Conservation (phyloP, 2,797 vertebrate genomes). For the Salarias fasciatus region DNA sequence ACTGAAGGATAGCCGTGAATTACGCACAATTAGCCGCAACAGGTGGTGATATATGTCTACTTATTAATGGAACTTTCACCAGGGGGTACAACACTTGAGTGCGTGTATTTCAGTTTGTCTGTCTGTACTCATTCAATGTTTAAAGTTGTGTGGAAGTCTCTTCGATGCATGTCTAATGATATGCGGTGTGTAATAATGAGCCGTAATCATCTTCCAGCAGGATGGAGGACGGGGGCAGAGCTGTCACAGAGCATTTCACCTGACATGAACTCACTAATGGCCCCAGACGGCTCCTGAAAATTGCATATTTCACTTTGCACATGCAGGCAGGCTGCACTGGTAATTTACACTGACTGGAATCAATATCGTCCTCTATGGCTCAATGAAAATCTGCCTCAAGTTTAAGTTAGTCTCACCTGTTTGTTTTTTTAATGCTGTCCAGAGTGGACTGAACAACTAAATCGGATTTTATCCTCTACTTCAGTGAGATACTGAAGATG, state of each 20-base stretch:
- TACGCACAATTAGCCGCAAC: conserved; percentile 36
- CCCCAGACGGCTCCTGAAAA: conserved; percentile 36
- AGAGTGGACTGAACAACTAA: conserved; percentile 17
- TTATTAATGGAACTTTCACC: conserved; percentile 10
- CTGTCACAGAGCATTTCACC: conserved; percentile 43
- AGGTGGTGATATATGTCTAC: conserved; percentile 8
- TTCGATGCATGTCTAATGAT: conserved; percentile 41
- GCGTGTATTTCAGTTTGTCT: not conserved
- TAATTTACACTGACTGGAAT: conserved; percentile 49
- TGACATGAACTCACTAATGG: conserved; percentile 37
- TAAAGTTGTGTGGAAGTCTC: conserved; percentile 19
- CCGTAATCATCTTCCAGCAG: conserved; percentile 52
- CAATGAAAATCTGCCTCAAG: conserved; percentile 43
- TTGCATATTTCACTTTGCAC: conserved; percentile 39
- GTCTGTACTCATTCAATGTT: conserved; percentile 12
- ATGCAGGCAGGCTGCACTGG: conserved; percentile 13
- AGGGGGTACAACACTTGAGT: not conserved
- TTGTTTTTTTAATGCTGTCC: conserved; percentile 35
- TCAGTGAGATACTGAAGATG: no score
- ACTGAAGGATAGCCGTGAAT: conserved; percentile 29
- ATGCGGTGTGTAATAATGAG: conserved; percentile 43
- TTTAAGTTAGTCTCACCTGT: conserved; percentile 43
- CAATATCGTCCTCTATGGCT: conserved; percentile 15
- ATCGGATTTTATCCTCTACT: conserved; percentile 4
- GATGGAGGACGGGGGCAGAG: conserved; percentile 36